phyloP scores from a whole-genome alignment of 2,797 vertebrate species.

The Masticophis lateralis region DNA sequence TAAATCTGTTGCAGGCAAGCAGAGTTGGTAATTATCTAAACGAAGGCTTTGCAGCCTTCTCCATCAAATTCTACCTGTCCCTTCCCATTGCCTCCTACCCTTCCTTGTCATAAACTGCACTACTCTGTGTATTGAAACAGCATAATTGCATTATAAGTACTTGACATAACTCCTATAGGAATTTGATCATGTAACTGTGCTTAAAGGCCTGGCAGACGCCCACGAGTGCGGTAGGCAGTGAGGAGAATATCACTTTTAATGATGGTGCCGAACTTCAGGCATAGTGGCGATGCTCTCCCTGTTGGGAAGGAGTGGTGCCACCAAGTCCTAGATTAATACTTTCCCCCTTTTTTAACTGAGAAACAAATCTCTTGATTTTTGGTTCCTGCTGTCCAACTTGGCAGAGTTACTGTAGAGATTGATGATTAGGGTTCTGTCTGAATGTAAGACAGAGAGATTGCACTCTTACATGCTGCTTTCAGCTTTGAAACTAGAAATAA shows the following conservation, averaged over 20 bases:
- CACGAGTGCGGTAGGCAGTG: background rate
- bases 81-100: background rate
- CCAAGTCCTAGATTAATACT: background rate
- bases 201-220: constrained; percentile 12
- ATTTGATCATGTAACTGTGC: background rate
- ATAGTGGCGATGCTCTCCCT: background rate
- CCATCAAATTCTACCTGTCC: background rate
- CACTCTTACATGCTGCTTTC: constrained; percentile 21
- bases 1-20: background rate
- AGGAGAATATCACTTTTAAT: background rate
- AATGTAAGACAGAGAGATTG: background rate
- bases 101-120: background rate
- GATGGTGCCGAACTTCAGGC: background rate
- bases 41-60: background rate
- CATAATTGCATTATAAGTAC: constrained; percentile 1
- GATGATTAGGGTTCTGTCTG: constrained; percentile 32
- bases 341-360: background rate
- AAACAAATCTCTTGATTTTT: constrained; percentile 9
- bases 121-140: constrained; percentile 1
- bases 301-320: background rate
- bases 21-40: background rate
- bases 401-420: constrained; percentile 12
- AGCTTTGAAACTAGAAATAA: constrained; percentile 14
- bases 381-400: background rate
- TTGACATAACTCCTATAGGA: background rate